phyloP scores from a whole-genome alignment of 2,113 vertebrate species.

The Hippocampus comes region DNA sequence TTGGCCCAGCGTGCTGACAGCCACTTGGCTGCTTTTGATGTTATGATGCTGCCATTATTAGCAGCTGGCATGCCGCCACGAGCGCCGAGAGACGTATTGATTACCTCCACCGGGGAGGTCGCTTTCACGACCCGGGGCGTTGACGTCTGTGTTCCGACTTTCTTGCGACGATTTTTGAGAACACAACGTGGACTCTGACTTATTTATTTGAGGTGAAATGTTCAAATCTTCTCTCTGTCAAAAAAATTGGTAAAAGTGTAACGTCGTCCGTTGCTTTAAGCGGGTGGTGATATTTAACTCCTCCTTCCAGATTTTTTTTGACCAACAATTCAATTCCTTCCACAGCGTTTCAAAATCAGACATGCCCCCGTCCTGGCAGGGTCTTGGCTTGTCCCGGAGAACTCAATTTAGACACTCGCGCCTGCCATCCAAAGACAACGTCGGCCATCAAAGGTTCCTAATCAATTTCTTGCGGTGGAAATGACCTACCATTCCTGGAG shows the following conservation, averaged over 20 bases:
- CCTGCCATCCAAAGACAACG: no score
- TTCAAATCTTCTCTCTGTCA: background rate
- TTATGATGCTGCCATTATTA: background rate
- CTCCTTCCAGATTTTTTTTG: no score
- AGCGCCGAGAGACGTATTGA: background rate
- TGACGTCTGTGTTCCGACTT: background rate
- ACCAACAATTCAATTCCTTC: no score
- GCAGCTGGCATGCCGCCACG: background rate
- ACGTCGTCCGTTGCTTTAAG: no score
- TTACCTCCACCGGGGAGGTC: background rate
- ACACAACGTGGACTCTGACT: background rate
- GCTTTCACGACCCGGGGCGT: background rate
- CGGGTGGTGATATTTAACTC: no score
- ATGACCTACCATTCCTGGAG: conserved; percentile 87
- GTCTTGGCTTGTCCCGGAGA: no score
- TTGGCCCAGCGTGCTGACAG: conserved; percentile 21
- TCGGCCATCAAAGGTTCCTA: background rate
- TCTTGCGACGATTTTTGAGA: background rate
- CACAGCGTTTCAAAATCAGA: no score
- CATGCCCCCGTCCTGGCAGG: no score
- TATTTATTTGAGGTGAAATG: background rate
- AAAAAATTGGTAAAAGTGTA: no score
- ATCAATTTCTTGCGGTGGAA: background rate
- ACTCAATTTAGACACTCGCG: no score
- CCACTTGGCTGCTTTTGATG: background rate